phyloP scores from a whole-genome alignment of 2,797 vertebrate species.

The Tokudaia tokunoshimensis region DNA sequence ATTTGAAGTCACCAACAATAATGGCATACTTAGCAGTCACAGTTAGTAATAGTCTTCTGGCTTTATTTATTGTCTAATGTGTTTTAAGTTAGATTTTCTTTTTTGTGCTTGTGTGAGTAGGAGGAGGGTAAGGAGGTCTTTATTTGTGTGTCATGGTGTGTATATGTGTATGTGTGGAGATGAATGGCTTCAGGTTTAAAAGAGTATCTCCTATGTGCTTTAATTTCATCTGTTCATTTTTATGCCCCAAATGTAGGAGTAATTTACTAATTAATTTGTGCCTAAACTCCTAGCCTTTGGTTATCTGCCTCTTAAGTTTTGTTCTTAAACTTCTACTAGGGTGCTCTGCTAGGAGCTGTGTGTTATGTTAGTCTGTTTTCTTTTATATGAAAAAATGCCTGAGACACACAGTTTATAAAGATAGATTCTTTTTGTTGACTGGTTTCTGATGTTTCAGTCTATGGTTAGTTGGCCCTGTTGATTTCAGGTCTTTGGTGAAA shows the following conservation, averaged over 20 bases:
- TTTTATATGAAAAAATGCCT: not conserved
- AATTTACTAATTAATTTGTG: not conserved
- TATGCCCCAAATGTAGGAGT: not conserved
- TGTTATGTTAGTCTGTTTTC: not conserved
- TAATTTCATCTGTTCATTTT: constrained; percentile 9
- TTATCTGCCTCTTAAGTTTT: not conserved
- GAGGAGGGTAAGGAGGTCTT: not conserved
- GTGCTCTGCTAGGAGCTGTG: too few species aligned
- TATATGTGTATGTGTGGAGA: not conserved
- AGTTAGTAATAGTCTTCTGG: not conserved
- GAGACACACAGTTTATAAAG: not conserved
- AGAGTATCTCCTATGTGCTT: not conserved
- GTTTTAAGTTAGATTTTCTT: not conserved
- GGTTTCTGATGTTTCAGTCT: not conserved
- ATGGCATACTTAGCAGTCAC: not conserved
- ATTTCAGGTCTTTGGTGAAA: not conserved
- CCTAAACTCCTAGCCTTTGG: constrained; percentile 14
- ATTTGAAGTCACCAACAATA: constrained; percentile 26
- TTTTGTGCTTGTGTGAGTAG: not conserved
- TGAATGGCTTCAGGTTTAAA: not conserved
- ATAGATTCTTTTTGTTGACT: not conserved
- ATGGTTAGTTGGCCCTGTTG: not conserved
- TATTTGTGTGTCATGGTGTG: not conserved
- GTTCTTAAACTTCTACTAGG: not conserved
- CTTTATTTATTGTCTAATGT: not conserved